phyloP scores from a whole-genome alignment of 1,140 invertebrate species.

The Lethocerus indicus region DNA sequence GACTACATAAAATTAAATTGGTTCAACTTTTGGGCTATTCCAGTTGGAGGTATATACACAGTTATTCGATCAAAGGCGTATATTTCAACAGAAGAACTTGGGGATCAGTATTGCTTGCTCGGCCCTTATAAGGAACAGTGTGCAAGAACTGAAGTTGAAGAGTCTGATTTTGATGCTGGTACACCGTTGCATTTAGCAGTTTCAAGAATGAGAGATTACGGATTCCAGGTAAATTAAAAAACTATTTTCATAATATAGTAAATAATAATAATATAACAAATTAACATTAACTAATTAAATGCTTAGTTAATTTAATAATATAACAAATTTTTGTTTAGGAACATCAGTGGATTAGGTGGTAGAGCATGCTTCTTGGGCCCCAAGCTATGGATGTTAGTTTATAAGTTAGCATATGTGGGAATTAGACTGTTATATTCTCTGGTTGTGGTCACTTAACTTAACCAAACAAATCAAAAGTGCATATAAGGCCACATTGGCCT shows the following conservation, averaged over 20 bases:
- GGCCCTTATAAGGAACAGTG: slow-evolving; percentile 91
- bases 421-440: no score
- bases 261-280: neutral
- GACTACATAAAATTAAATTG: slow-evolving; percentile 29
- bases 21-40: slow-evolving; percentile 17
- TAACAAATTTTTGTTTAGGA: neutral
- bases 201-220: slow-evolving; percentile 62
- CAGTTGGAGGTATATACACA: slow-evolving; percentile 97
- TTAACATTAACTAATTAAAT: neutral
- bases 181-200: slow-evolving; percentile 66
- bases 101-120: slow-evolving; percentile 89
- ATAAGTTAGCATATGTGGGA: no score
- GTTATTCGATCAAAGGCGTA: slow-evolving; percentile 96
- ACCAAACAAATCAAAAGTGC: no score
- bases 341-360: no score
- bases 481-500: no score
- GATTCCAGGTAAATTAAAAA: slow-evolving; percentile 56
- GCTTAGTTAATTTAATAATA: neutral
- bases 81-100: slow-evolving; percentile 95
- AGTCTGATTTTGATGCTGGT: slow-evolving; percentile 65
- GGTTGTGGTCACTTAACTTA: no score
- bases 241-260: neutral
- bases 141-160: slow-evolving; percentile 91
- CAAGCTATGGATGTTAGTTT: no score
- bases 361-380: no score